Conservation (phyloP, 2,888 invertebrate species). For the Nipponacmea schrenckii region DNA sequence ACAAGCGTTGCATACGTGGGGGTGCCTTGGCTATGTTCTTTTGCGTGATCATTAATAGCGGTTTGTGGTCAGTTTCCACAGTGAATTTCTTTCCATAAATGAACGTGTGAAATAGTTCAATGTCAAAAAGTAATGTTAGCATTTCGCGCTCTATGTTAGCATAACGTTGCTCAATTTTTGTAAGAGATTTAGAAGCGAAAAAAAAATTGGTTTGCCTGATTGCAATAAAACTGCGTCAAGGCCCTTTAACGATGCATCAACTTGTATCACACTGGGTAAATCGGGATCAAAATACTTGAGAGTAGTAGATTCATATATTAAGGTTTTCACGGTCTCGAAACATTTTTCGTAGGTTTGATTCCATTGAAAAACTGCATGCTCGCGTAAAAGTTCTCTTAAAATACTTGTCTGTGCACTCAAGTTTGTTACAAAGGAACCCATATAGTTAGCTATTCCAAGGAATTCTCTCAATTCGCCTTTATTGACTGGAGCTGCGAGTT, state of each 20-base stretch:
- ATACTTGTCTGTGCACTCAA: background rate
- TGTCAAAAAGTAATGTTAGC: background rate
- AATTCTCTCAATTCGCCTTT: slow-evolving; percentile 3
- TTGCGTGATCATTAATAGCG: background rate
- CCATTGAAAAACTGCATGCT: background rate
- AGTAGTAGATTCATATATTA: background rate
- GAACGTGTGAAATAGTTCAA: background rate
- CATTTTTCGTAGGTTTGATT: background rate
- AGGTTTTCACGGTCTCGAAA: background rate
- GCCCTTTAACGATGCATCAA: background rate
- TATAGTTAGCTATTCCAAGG: background rate
- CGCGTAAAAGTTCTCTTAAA: background rate
- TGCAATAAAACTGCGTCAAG: background rate
- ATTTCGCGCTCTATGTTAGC: background rate
- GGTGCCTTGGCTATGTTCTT: too few relatives aligned
- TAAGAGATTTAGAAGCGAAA: background rate
- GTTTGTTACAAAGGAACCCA: background rate
- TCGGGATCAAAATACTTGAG: background rate
- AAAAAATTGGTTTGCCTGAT: background rate
- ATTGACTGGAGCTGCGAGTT: background rate
- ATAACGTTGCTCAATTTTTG: background rate
- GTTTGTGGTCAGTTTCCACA: background rate
- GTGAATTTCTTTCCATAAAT: background rate
- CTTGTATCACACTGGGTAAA: background rate
- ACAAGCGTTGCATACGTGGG: background rate